phyloP scores from a whole-genome alignment of 35 echinoderm and acorn worm species.

The Apostichopus japonicus region DNA sequence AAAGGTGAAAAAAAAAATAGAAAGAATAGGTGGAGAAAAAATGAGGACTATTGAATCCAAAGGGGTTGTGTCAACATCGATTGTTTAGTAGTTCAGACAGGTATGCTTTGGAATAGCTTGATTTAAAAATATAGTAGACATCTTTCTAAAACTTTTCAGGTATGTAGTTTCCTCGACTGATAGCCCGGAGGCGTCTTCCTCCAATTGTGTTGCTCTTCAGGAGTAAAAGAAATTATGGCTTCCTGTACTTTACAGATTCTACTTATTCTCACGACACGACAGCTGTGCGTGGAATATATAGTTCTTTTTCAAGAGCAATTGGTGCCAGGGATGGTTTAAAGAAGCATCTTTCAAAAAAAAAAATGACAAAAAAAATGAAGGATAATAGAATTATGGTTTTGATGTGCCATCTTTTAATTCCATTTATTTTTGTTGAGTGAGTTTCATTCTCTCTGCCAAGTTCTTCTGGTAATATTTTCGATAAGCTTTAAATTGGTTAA shows the following conservation, averaged over 20 bases:
- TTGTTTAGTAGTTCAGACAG: constrained; percentile 9
- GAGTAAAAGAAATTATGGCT: neutral
- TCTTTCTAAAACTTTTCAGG: constrained; percentile 3
- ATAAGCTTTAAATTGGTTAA: too few species aligned
- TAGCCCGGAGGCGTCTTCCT: neutral
- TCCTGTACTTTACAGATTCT: constrained; percentile 7
- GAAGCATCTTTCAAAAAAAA: neutral
- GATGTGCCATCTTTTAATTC: too few species aligned
- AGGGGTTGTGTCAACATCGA: constrained; percentile 29
- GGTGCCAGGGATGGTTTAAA: neutral
- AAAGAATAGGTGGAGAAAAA: too few species aligned
- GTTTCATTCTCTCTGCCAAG: too few species aligned
- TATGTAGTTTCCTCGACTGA: neutral
- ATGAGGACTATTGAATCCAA: neutral
- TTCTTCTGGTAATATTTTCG: too few species aligned
- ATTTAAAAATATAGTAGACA: neutral
- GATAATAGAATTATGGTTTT: too few species aligned
- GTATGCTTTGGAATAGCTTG: constrained; percentile 7
- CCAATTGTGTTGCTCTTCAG: neutral
- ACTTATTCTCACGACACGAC: neutral
- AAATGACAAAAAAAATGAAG: too few species aligned
- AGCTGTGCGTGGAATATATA: too few species aligned
- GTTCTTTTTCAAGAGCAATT: neutral
- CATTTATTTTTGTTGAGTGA: too few species aligned
- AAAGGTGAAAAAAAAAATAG: neutral